These are phyloP conservation scores for Gymnogyps californianus DNA, from an alignment of 2,113 vertebrate species.

Conservation along the genomic window DNA sequence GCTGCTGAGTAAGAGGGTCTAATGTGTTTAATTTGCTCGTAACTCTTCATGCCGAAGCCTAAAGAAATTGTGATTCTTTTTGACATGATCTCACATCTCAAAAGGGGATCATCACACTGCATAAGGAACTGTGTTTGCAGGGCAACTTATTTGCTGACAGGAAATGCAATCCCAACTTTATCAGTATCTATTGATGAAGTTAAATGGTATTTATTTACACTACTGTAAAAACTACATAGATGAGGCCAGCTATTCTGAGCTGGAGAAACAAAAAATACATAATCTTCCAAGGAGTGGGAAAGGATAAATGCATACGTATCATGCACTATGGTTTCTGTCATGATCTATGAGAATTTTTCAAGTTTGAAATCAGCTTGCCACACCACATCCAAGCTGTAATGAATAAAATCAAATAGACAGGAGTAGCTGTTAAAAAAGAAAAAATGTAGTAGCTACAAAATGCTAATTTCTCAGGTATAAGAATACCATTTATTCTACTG, in stretches of 20 bases:
- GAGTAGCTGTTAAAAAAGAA: not conserved
- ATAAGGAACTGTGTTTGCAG: not conserved
- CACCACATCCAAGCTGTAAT: not conserved
- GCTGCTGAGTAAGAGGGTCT: not conserved
- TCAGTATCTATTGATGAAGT: accelerated
- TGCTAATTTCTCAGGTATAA: not conserved
- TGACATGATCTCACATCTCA: not conserved
- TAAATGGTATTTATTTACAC: not conserved
- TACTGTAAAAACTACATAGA: not conserved
- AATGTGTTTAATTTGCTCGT: not conserved
- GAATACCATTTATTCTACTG: not conserved
- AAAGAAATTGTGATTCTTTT: not conserved
- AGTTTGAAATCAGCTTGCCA: not conserved
- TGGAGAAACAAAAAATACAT: not conserved
- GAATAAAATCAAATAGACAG: not conserved
- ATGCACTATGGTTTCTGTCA: not conserved
- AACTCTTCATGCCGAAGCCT: not conserved
- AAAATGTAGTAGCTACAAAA: not conserved
- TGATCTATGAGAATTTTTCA: not conserved
- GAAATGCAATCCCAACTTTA: not conserved
- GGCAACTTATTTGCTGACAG: not conserved
- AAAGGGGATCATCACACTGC: not conserved
- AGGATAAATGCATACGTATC: not conserved
- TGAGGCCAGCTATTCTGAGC: not conserved
- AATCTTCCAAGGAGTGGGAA: not conserved